Conservation (phyloP, 2,888 invertebrate genomes). For the Odontocerum albicorne region DNA sequence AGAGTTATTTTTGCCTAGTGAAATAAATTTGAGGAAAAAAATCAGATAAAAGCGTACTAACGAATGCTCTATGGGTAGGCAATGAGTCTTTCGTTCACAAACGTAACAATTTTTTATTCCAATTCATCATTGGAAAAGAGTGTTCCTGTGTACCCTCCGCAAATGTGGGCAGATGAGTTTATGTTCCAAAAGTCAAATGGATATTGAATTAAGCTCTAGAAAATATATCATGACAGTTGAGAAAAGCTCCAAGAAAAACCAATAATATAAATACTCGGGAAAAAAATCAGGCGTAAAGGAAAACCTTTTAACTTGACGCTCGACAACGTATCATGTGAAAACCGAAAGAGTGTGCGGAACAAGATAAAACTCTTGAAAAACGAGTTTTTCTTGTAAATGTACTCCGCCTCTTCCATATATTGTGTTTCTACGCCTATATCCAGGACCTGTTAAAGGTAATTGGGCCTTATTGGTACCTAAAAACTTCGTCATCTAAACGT, state of each 20-base stretch:
- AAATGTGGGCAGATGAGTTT: no score
- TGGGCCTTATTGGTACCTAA: no score
- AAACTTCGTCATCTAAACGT: no score
- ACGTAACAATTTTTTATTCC: no score
- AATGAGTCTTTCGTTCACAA: no score
- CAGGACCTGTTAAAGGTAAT: not conserved
- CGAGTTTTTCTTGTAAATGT: constrained; percentile 35
- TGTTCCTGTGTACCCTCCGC: no score
- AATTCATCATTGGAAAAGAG: no score
- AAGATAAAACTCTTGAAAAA: constrained; percentile 36
- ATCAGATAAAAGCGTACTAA: no score
- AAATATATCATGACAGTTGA: constrained; percentile 18
- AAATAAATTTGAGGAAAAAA: no score
- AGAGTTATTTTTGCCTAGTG: no score
- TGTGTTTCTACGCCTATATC: constrained; percentile 16
- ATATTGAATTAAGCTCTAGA: constrained; percentile 7
- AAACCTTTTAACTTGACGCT: constrained; percentile 36
- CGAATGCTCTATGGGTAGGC: no score
- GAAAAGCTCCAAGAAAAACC: constrained; percentile 23
- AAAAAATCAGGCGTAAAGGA: constrained; percentile 25
- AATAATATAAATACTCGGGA: constrained; percentile 24
- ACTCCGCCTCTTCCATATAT: constrained; percentile 34
- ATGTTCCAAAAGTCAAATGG: no score
- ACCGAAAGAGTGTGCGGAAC: constrained; percentile 34
- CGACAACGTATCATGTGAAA: constrained; percentile 33